Base-by-base conservation (phyloP, 2,113 vertebrate genomes). In the Anthoscopus minutus region DNA sequence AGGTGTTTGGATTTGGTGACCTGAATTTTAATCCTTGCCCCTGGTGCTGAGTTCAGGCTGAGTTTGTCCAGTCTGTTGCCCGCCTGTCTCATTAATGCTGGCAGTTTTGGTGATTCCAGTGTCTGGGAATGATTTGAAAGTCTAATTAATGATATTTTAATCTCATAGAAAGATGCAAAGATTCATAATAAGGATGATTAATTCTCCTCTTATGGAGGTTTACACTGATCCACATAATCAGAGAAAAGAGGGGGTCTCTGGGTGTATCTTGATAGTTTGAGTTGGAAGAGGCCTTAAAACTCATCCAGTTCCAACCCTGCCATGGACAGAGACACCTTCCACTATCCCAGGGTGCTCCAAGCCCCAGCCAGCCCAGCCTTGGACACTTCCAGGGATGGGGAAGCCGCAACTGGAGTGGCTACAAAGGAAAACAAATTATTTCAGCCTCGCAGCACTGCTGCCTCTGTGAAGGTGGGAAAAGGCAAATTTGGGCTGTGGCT, bases 331-430 rank as follows among this genome's bases (percentile, higher is more conserved):
- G 53, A 58, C 69, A 50, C 7, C 25, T 77, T 2, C 38, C 47
- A 25, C 35, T 0, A 3, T 3, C 25, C 3, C 48, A 58, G 42
- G 20, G 0, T 64, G 33, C 33, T 58, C 64, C 81, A 33, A 81
- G 8, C 19, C 38, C 25, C 0, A 0, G 54, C 48, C 58, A 72
- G 0, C 25, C 35, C 60, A 54, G 3, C 13, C 73, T 53, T 3
- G 45, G 4, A 8, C 40, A 19, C 8, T 42, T 10, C 21, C 45
- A 57, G 37, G 21, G n/a, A 27, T 53, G 45, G 10, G 23, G 1
- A 25, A 40, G 7, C 21, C 42, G 40, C n/a, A 58, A 1, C 4
- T 80, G 57, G 20, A 45, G 2, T 15, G 21, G 8, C 15, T 9
- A 4, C 12, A 53, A 20, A 64, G 24, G 24, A 45, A 25, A 78